These are phyloP conservation scores for Bubo bubo DNA, from an alignment of 2,113 vertebrate genomes.

Conservation along the genomic window DNA sequence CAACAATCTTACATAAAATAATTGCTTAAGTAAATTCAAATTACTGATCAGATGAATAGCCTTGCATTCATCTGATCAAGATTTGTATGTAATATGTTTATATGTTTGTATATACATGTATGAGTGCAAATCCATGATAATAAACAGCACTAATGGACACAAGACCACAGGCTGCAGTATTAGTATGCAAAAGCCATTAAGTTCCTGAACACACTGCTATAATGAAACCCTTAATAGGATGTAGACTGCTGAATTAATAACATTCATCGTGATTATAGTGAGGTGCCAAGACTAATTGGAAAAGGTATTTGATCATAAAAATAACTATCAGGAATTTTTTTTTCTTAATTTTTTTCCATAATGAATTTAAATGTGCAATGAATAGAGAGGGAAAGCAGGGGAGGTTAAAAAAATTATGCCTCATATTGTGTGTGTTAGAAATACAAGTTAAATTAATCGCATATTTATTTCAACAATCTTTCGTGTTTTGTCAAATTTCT, in stretches of 20 bases:
- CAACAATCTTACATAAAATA: background rate
- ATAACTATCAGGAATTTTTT: constrained; percentile 32
- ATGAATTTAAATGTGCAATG: constrained; percentile 56
- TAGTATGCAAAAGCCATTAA: constrained; percentile 54
- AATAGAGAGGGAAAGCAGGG: constrained; percentile 7
- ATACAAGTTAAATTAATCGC: constrained; percentile 54
- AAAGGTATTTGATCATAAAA: constrained; percentile 70
- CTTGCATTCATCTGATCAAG: background rate
- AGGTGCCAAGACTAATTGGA: constrained; percentile 66
- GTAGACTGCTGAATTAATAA: constrained; percentile 68
- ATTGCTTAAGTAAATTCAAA: background rate
- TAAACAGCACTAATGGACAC: background rate
- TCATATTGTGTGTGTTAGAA: constrained; percentile 11
- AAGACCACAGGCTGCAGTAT: background rate
- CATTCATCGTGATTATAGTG: constrained; percentile 61
- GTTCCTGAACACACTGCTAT: constrained; percentile 14
- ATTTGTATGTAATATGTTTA: background rate
- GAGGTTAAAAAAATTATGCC: constrained; percentile 31
- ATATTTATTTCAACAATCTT: constrained; percentile 35
- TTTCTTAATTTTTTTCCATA: background rate
- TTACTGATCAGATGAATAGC: background rate
- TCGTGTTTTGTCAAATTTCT: background rate
- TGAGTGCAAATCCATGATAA: background rate
- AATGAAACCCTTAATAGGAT: constrained; percentile 56
- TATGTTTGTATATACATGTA: background rate